Evolutionary conservation across 2,888 invertebrate species (phyloP), one percentile per base, ranked within the genome.

Genomic region (Orchestes rusci): DNA sequence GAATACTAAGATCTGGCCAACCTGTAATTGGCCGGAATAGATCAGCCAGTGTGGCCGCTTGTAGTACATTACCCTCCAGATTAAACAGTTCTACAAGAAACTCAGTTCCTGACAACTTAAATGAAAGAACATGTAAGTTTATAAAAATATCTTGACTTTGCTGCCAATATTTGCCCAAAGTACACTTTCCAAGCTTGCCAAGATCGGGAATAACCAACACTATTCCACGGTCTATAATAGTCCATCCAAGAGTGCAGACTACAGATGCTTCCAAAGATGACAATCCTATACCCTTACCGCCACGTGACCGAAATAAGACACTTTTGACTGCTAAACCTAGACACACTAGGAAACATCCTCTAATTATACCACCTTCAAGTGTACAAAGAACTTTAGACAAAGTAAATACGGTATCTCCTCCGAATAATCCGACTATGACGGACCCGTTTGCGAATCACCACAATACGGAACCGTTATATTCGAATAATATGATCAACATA

Each of bases 321-420:
- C 68, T 80, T n/a, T 72, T 78, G 48, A 74, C 78, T 7, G 74
- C 72, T 20, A 77, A 84, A 59, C 77, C 80, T 1, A 72, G 87
- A 10, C 87, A 87, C 61, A 83, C 85, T 43, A 72, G 89, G 28
- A 89, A 86, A 62, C 83, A 88, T 71, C 88, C 89, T 0, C 69
- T 90, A 27, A 80, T 88, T 38, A 82, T 87, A 55, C 84, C 86
- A 2, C 74, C 74, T 15, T 58, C 62, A 7, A 79, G 76, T 2
- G 66, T 79, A 2, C 79, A 79, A 53, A 68, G 78, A 29, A 79
- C 79, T 0, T 59, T 80, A 1, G 78, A 76, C 41, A 78, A 79
- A 58, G 47, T 80, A 51, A 70, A 70, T 29, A 68, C 66, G 3
- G 61, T 68, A 2, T 67, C 70, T 7, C 70, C 71, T 10, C 70